Evolutionary conservation across 2,888 invertebrate species (phyloP).

Genomic region (Pegoplata infirma): DNA sequence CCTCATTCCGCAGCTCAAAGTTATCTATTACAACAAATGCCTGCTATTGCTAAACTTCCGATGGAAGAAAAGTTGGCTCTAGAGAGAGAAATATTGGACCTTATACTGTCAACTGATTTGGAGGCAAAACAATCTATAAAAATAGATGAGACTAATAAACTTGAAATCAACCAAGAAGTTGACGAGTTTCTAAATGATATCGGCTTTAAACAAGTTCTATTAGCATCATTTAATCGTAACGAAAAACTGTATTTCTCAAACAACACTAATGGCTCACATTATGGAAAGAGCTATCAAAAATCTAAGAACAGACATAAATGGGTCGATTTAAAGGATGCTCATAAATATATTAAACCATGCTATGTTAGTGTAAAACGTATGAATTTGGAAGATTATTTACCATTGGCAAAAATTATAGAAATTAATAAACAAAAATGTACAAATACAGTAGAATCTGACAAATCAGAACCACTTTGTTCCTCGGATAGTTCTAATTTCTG

Average conservation of each 20-base stretch:
- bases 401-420: constrained; percentile 54
- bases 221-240: constrained; percentile 10
- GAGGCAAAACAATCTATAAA: constrained; percentile 38
- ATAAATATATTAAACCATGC: constrained; percentile 61
- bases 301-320: constrained; percentile 11
- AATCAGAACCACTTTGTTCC: too few species aligned
- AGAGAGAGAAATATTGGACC: constrained; percentile 69
- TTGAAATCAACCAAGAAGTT: constrained; percentile 61
- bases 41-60: constrained; percentile 62
- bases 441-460: too few species aligned
- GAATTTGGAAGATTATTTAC: constrained; percentile 61
- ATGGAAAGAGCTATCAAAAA: too few species aligned
- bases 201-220: constrained; percentile 60
- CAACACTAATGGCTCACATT: background rate
- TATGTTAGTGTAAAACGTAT: constrained; percentile 64
- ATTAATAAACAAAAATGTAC: background rate
- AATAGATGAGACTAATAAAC: background rate
- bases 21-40: constrained; percentile 61
- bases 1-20: constrained; percentile 29
- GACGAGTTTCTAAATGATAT: constrained; percentile 65
- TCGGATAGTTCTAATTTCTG: too few species aligned
- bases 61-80: constrained; percentile 58
- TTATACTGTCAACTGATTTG: constrained; percentile 66
- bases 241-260: constrained; percentile 21
- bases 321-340: constrained; percentile 53